These are phyloP conservation scores for Ophonus ardosiacus DNA, from an alignment of 2,888 invertebrate genomes.

Conservation along the genomic window DNA sequence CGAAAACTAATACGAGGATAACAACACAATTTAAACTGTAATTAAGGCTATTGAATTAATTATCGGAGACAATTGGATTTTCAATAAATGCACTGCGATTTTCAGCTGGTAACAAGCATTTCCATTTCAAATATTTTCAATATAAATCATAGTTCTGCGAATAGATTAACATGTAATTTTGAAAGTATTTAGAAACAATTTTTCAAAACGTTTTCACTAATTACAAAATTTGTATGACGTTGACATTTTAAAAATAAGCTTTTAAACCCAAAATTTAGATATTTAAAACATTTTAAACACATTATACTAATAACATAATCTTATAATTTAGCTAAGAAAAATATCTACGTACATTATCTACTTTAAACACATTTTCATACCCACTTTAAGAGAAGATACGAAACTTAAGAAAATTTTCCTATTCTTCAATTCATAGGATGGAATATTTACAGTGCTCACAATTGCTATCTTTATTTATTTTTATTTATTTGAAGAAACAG, in stretches of 20 bases:
- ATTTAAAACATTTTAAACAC: neutral
- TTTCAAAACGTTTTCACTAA: neutral
- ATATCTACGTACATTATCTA: too few relatives aligned
- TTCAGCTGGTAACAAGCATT: neutral
- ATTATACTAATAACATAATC: neutral
- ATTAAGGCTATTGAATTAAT: constrained; percentile 31
- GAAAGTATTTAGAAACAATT: neutral
- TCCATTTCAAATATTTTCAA: neutral
- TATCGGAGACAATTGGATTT: neutral
- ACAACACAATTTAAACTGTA: constrained; percentile 25
- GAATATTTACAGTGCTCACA: too few relatives aligned
- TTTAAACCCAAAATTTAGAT: neutral
- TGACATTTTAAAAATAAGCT: neutral
- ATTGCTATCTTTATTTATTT: too few relatives aligned
- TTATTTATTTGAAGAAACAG: too few relatives aligned
- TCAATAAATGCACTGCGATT: neutral
- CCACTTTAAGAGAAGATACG: too few relatives aligned
- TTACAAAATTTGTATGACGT: too few relatives aligned
- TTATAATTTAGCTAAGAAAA: neutral
- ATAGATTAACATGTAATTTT: neutral
- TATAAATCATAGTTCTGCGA: neutral
- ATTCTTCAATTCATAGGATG: too few relatives aligned
- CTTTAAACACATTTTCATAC: too few relatives aligned
- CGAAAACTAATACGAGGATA: constrained; percentile 41
- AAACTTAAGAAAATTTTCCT: too few relatives aligned